Conservation (phyloP, 2,797 vertebrate species). For the Melanogrammus aeglefinus region DNA sequence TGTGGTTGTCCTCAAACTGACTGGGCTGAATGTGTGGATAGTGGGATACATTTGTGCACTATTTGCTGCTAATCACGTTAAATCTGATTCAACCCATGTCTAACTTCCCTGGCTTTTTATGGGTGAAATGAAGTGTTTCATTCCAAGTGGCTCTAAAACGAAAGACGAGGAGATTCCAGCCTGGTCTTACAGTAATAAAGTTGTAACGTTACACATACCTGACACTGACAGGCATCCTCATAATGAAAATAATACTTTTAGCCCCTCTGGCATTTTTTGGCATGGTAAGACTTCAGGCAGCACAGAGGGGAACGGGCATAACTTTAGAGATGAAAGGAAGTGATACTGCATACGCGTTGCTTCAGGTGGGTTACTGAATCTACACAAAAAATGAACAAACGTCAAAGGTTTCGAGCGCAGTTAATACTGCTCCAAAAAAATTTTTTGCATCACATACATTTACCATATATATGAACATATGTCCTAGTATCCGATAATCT, state of each 20-base stretch:
- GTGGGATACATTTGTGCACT: background rate
- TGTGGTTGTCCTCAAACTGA: background rate
- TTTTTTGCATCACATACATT: background rate
- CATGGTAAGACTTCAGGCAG: background rate
- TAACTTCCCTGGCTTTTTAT: background rate
- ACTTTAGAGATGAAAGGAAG: background rate
- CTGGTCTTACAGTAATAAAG: background rate
- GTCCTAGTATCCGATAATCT: background rate
- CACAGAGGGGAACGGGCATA: background rate
- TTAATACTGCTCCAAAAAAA: background rate
- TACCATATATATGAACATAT: background rate
- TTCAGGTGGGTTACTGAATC: conserved; percentile 1
- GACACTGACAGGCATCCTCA: background rate
- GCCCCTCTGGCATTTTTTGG: background rate
- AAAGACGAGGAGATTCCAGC: background rate
- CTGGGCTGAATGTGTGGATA: background rate
- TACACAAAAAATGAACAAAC: background rate
- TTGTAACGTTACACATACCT: conserved; percentile 4
- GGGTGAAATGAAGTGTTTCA: background rate
- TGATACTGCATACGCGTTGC: background rate
- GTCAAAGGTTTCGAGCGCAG: background rate
- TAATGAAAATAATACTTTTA: background rate
- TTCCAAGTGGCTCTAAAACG: conserved; percentile 2
- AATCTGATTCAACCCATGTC: background rate
- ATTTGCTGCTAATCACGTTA: background rate